Base-by-base conservation (phyloP, 2,888 invertebrate species). In the Emmelina monodactyla region DNA sequence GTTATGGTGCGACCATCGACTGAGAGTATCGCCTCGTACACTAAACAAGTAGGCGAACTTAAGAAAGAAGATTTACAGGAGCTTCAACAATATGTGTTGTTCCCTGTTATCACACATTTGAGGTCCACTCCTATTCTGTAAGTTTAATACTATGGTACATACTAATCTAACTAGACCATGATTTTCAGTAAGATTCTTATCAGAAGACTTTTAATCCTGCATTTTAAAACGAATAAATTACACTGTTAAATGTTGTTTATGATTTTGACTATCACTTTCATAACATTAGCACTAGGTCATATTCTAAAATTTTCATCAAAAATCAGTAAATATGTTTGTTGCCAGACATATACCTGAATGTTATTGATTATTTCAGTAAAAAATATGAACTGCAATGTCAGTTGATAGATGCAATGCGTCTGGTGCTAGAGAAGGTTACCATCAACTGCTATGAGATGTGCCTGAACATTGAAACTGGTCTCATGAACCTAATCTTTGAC, bases 401-500 rank as follows among this genome's bases (percentile, higher is more conserved):
- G 33, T 50, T 86, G 35, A 62, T 85, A 1, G 79, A 83, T 37
- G 70, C 78, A 1, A 62, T 86, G 43, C 62, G 57, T 16, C 47
- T 53, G 16, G 60, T 86, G 1, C 49, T 87, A 31, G 62, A 69
- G 13, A 82, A 76, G 49, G 68, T 76, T 2, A 63, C 50, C 14
- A 62, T 86, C 10, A 68, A 69, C 28, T 78, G 75, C 38, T 53
- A 70, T 14, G 73, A 80, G 32, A 60, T 83, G 51, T 86, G 83
- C 43, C 62, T 82, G 49, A 82, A 84, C 47, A 60, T 86, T 32
- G 85, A 84, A 50, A 60, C 73, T 0, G 69, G 71, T 9, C 55
- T 87, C 2, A 57, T 86, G 10, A 60, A 68, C 41, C 69, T 85
- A 47, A 72, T 87, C 31, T 85, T 83, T 53, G 82, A 86, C 40